These are phyloP conservation scores for Muscicapa striata DNA, from an alignment of 2,797 vertebrate species.

Conservation along the genomic window DNA sequence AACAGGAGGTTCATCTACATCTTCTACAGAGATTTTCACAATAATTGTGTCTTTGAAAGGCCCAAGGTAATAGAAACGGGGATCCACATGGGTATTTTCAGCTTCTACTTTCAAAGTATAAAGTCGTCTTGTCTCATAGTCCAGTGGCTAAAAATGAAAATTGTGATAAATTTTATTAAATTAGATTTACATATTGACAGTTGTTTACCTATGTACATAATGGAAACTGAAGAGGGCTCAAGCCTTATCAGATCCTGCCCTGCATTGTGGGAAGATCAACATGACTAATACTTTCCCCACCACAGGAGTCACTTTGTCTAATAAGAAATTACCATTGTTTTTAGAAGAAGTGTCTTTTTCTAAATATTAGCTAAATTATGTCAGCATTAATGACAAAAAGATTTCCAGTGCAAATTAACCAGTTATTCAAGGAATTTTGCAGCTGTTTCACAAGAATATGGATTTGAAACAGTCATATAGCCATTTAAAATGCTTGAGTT, in stretches of 20 bases:
- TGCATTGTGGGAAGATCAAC: background rate
- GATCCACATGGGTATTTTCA: constrained; percentile 87
- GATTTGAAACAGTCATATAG: background rate
- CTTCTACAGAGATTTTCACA: constrained; percentile 89
- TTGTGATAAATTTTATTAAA: background rate
- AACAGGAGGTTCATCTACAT: constrained; percentile 90
- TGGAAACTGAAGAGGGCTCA: background rate
- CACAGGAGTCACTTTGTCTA: background rate
- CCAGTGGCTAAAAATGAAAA: constrained; percentile 83
- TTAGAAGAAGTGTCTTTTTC: background rate
- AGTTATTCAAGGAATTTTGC: background rate
- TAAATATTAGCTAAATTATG: background rate
- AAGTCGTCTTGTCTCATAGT: constrained; percentile 87
- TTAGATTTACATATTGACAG: background rate
- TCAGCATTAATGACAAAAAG: background rate
- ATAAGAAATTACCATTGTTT: background rate
- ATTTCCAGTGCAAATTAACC: background rate
- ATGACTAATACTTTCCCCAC: background rate
- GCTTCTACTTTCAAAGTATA: constrained; percentile 90
- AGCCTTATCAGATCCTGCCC: background rate
- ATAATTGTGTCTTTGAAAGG: constrained; percentile 90
- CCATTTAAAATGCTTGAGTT: background rate
- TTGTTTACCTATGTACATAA: background rate
- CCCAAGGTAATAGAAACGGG: constrained; percentile 87
- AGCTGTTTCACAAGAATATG: background rate